Conservation (phyloP, 37 sponge, comb jelly and placozoan genomes). For the Crambe crambe region DNA sequence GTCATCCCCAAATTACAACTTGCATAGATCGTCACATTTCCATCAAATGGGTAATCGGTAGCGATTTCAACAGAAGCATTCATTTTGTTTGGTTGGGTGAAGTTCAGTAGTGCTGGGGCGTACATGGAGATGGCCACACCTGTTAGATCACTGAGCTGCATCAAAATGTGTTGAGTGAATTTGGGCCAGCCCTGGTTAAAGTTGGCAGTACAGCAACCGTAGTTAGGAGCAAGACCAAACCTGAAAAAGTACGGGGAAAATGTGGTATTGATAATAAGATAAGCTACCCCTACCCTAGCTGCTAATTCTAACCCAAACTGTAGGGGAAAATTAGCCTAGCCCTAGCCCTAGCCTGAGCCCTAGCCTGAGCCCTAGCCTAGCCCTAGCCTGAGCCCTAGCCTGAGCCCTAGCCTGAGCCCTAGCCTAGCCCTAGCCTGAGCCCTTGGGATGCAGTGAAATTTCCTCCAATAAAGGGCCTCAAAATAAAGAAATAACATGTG, state of each 20-base stretch:
- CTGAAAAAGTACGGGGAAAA: slow-evolving; percentile 7
- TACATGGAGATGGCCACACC: slow-evolving; percentile 48
- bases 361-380: too few relatives aligned
- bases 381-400: too few relatives aligned
- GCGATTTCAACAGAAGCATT: slow-evolving; percentile 15
- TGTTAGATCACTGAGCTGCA: slow-evolving; percentile 13
- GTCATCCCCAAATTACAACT: slow-evolving; percentile 1
- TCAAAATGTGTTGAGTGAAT: slow-evolving; percentile 53
- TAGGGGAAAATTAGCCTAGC: too few relatives aligned
- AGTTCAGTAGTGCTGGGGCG: slow-evolving; percentile 29
- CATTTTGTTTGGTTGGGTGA: slow-evolving; percentile 10
- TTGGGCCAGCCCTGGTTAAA: slow-evolving; percentile 91
- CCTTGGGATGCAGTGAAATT: too few relatives aligned
- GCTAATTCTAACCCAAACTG: too few relatives aligned
- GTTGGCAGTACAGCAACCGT: slow-evolving; percentile 86
- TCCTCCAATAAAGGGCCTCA: too few relatives aligned
- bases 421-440: too few relatives aligned
- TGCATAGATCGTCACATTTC: slow-evolving; percentile 21
- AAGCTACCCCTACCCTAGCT: too few relatives aligned
- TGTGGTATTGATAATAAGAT: too few relatives aligned
- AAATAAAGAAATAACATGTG: too few relatives aligned
- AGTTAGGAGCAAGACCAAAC: slow-evolving; percentile 78
- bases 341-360: too few relatives aligned
- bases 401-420: too few relatives aligned
- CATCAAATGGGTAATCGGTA: slow-evolving; percentile 70